Evolutionary conservation across 2,113 vertebrate species (phyloP), one percentile per base, ranked within the genome.

Genomic region (Dasyornis broadbenti): DNA sequence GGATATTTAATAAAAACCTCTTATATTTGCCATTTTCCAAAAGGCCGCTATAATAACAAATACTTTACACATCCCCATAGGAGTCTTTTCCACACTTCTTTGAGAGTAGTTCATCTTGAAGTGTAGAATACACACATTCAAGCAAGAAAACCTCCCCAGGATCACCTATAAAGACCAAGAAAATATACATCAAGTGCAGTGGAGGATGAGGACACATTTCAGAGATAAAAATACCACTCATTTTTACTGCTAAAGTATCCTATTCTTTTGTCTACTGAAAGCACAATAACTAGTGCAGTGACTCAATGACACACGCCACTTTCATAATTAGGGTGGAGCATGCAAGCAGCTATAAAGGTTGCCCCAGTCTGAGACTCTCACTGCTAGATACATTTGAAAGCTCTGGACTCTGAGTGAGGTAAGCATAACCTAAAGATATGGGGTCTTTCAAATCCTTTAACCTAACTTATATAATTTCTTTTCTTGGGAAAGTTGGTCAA

Each of bases 311-410:
- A 94, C 91, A 91, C n/a, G 49, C 33, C 18, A 57, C 72, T 97
- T 97, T 92, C 94, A 85, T 85, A 94, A 97, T 89, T 80, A 93
- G 94, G 95, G 96, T 94, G 96, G 96, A 95, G 96, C 60, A 72
- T 26, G 18, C 44, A 91, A 95, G 82, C 78, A 47, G 73, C 89
- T 97, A 97, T 97, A 97, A 97, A 97, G 56, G 80, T 45, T 65
- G 92, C 6, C 26, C 37, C 77, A 93, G 1, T 40, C 54, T 40
- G 28, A 63, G 65, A 92, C 86, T 94, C 85, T 94, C 85, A 89
- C 60, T 68, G 75, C 77, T 78, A 68, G 40, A 82, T n/a, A 91
- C 56, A 57, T 47, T 60, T 61, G 89, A 79, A 87, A 87, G 63
- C 30, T 77, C 56, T 1, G 7, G 37, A 65, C 61, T 76, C 80